Percentiles rank a stretch among this genome's conserved stretches.
These are phyloP conservation scores for Cephus nigrinus DNA, from an alignment of 2,888 invertebrate genomes.

Conservation along the genomic window DNA sequence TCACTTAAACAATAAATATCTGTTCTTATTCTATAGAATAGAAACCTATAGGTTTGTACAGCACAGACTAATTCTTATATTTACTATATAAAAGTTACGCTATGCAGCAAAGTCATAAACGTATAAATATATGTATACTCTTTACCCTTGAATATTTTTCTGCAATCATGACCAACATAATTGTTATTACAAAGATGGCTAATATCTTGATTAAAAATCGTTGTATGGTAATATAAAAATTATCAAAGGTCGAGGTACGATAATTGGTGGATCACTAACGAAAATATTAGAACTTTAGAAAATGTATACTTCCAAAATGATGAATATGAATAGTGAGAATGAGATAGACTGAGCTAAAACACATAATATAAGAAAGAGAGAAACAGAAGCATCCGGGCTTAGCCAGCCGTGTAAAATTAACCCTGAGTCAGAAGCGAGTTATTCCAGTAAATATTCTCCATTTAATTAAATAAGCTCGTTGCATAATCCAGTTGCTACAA, in stretches of 20 bases:
- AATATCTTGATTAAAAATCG: neutral
- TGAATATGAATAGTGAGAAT: neutral
- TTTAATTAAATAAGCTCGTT: conserved; percentile 24
- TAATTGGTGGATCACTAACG: neutral
- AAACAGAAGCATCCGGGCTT: conserved; percentile 5
- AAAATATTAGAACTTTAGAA: neutral
- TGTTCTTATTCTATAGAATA: neutral
- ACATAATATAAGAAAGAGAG: neutral
- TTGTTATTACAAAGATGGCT: neutral
- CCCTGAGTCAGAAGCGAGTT: conserved; percentile 42
- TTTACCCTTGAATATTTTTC: neutral
- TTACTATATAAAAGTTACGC: neutral
- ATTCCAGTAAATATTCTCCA: conserved; percentile 41
- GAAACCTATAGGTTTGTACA: neutral
- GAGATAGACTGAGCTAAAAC: neutral
- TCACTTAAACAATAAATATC: neutral
- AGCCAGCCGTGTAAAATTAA: conserved; percentile 38
- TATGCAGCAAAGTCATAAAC: neutral
- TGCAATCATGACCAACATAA: neutral
- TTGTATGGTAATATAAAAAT: neutral
- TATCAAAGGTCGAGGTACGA: neutral
- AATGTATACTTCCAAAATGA: neutral
- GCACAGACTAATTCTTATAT: neutral
- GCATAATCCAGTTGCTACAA: conserved; percentile 4
- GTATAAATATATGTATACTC: neutral